A percentile compares a stretch with the other conserved stretches of the same genome.
phyloP scores from a whole-genome alignment of 1,140 invertebrate genomes.

The Listronotus oregonensis region DNA sequence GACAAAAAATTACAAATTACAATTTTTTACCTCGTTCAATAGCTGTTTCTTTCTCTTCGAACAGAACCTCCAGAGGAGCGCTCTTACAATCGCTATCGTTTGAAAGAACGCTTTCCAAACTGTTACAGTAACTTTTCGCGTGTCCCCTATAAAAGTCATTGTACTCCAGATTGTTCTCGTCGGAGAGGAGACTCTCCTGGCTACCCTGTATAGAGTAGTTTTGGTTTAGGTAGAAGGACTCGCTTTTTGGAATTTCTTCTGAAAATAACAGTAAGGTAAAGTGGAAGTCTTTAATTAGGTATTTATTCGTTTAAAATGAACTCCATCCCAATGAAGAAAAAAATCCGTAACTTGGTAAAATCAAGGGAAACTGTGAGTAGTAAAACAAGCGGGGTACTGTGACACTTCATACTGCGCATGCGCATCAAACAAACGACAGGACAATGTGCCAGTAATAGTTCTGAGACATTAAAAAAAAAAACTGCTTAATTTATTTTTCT shows the following conservation, averaged over 20 bases:
- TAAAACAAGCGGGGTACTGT: no score
- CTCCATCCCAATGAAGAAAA: no score
- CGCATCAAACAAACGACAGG: no score
- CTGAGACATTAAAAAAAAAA: no score
- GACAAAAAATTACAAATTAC: no score
- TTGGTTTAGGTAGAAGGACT: constrained; percentile 69
- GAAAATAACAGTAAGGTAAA: background rate
- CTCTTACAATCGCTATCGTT: constrained; percentile 79
- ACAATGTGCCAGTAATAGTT: no score
- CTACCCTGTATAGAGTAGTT: constrained; percentile 61
- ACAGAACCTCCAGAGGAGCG: constrained; percentile 73
- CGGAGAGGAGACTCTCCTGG: constrained; percentile 77
- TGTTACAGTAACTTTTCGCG: constrained; percentile 68
- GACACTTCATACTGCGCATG: no score
- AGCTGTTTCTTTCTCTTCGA: constrained; percentile 52
- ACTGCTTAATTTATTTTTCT: no score
- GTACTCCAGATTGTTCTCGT: constrained; percentile 65
- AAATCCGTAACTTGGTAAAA: no score
- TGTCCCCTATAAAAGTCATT: constrained; percentile 63
- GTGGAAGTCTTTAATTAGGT: no score
- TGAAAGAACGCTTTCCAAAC: constrained; percentile 77
- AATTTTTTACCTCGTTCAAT: background rate
- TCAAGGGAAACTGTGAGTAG: no score
- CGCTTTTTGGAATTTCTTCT: constrained; percentile 54
- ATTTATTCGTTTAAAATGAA: no score